phyloP scores from a whole-genome alignment of 2,113 vertebrate species.

The Pipa parva region DNA sequence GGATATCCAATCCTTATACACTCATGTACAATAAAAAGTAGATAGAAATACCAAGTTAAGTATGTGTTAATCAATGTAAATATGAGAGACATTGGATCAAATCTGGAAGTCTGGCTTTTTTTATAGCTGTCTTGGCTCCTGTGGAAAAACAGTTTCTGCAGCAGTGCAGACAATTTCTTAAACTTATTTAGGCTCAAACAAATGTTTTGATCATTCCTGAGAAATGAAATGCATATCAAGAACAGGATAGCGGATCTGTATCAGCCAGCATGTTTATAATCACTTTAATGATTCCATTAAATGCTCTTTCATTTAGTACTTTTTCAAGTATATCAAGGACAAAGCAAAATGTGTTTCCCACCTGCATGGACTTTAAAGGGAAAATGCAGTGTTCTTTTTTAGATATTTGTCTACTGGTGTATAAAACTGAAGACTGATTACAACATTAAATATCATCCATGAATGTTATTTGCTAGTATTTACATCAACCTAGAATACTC shows the following conservation, averaged over 20 bases:
- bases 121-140: constrained; percentile 57
- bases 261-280: constrained; percentile 62
- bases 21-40: constrained; percentile 36
- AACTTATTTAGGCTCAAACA: constrained; percentile 53
- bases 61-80: constrained; percentile 57
- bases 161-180: constrained; percentile 51
- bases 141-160: constrained; percentile 59
- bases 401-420: neutral
- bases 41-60: constrained; percentile 44
- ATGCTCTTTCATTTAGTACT: constrained; percentile 50
- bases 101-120: constrained; percentile 58
- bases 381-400: neutral
- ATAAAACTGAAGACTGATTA: too few species aligned
- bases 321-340: constrained; percentile 51
- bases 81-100: constrained; percentile 48
- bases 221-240: constrained; percentile 51
- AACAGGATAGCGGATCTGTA: constrained; percentile 59
- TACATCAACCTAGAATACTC: too few species aligned
- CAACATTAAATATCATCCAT: too few species aligned
- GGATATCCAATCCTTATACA: constrained; percentile 25
- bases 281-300: constrained; percentile 65
- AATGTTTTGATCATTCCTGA: constrained; percentile 64
- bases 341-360: constrained; percentile 58
- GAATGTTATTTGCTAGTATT: too few species aligned
- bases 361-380: constrained; percentile 48